Evolutionary conservation across 2,888 invertebrate species (phyloP), one percentile per base, ranked within the genome.

Genomic region (Notodonta ziczac): DNA sequence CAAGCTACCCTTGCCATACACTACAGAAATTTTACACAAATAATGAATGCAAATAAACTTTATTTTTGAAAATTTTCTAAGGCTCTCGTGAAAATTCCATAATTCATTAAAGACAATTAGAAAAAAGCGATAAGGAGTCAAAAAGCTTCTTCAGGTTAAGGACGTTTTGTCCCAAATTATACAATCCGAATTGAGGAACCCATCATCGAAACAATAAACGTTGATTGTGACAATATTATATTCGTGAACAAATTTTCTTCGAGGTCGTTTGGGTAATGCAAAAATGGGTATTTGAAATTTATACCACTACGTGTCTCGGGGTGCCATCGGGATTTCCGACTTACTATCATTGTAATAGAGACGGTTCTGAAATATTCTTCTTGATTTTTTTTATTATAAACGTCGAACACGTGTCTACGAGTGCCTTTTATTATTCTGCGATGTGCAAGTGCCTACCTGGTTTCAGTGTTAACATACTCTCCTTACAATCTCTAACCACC

Each of bases 251-350:
- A 58, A 59, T 59, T 52, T 63, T 60, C 56, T 66, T 66, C 62
- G 56, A 62, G 56, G 42, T 35, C 16, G 13, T 46, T 40, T 51
- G 13, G 16, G 51, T 40, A 35, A 44, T 14, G 51, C 50, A 50
- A 60, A 63, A 62, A 58, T 66, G 59, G 58, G 59, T 42, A 48
- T 32, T 44, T 61, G 14, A 57, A 65, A 70, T 63, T 60, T 58
- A 63, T 65, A 56, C 24, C 35, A n/a, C 46, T 51, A 56, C 60
- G 63, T 65, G 60, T 63, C 58, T 56, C 56, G 13, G 46, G 46
- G 46, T n/a, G 46, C 5, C 46, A 46, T 46, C 46, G 46, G 10
- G n/a, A 46, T n/a, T 46, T 13, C 46, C 46, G 13, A n/a, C 46
- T 46, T 42, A 42, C 42, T n/a, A 46, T 46, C 13, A 9, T n/a